Evolutionary conservation across 2,797 vertebrate genomes (phyloP).

Genomic region (Xenentodon cancila): DNA sequence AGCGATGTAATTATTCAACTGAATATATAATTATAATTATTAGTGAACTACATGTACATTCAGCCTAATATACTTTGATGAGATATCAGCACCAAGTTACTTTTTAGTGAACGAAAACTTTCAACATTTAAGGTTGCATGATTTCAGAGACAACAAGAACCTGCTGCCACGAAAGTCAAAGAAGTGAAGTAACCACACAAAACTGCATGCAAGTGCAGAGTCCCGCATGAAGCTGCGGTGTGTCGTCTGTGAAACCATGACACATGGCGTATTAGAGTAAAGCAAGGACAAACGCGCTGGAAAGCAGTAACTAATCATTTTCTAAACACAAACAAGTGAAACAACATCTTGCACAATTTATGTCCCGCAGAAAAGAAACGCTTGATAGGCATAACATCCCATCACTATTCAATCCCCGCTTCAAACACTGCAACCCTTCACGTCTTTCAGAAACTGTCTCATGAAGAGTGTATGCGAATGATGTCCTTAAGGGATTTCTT

Average conservation of each 20-base stretch:
- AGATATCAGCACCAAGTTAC: constrained; percentile 33
- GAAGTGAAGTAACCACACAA: background rate
- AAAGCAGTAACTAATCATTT: constrained; percentile 62
- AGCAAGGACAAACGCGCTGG: constrained; percentile 56
- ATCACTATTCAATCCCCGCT: constrained; percentile 65
- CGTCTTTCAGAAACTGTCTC: constrained; percentile 79
- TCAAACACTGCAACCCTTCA: constrained; percentile 76
- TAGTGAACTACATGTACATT: constrained; percentile 16
- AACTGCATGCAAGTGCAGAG: background rate
- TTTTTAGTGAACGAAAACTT: background rate
- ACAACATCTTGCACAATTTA: constrained; percentile 53
- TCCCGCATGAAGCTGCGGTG: too few species aligned
- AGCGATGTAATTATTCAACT: background rate
- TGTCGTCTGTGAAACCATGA: too few species aligned
- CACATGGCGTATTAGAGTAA: constrained; percentile 7
- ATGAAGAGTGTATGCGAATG: constrained; percentile 77
- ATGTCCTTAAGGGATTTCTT: constrained; percentile 84
- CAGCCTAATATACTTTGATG: constrained; percentile 18
- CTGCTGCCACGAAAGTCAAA: constrained; percentile 13
- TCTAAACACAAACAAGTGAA: constrained; percentile 58
- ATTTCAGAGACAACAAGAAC: too few species aligned
- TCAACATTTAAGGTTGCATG: too few species aligned
- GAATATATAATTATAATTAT: too few species aligned
- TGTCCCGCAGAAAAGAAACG: constrained; percentile 45
- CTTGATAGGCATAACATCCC: constrained; percentile 66